Evolutionary conservation across 2,797 vertebrate species (phyloP).

Genomic region (Fundulus diaphanus): DNA sequence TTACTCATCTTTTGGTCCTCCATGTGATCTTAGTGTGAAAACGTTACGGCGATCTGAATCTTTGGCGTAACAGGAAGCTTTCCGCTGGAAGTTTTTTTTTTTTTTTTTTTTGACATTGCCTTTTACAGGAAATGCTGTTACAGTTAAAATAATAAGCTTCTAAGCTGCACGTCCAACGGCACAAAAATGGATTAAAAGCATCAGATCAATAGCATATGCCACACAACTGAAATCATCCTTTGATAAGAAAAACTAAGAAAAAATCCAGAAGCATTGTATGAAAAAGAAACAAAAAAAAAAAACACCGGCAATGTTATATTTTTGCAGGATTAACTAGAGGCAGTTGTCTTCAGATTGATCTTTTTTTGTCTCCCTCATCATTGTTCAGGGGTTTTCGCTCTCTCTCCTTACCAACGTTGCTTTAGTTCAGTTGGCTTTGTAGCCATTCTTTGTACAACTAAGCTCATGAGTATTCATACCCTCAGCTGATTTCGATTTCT

Average conservation of each 20-base stretch:
- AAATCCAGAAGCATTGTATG: neutral
- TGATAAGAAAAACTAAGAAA: no score
- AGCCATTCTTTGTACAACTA: no score
- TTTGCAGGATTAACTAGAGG: no score
- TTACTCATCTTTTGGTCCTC: neutral
- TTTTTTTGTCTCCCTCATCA: neutral
- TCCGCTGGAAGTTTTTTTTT: neutral
- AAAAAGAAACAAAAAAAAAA: no score
- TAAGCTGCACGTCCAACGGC: neutral
- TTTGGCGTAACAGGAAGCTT: neutral
- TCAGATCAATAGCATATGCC: no score
- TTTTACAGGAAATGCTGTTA: neutral
- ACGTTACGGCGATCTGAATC: neutral
- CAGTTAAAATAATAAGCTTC: neutral
- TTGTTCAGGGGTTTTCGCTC: no score
- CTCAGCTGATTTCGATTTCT: no score
- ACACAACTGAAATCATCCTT: no score
- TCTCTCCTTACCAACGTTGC: no score
- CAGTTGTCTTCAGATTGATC: neutral
- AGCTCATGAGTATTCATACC: no score
- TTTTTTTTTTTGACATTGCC: neutral
- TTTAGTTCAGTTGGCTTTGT: no score
- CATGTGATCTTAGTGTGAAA: neutral
- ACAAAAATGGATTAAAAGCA: neutral
- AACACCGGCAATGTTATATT: no score